Evolutionary conservation across 2,888 invertebrate species (phyloP).

Genomic region (Melanotus villosus): DNA sequence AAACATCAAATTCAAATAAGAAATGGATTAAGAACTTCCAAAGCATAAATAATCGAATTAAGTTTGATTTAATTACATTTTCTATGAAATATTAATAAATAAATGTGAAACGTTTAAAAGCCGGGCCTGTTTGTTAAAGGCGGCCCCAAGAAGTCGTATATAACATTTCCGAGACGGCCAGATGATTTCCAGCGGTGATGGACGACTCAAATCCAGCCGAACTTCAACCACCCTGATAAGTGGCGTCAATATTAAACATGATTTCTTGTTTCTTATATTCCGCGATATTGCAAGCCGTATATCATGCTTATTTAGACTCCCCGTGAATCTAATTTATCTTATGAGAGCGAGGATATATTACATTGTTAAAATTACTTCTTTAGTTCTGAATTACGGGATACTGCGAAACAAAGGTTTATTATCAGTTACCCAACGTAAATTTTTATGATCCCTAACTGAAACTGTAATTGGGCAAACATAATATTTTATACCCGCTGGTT

Average conservation of each 20-base stretch:
- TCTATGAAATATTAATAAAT: too few relatives aligned
- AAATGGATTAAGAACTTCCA: too few relatives aligned
- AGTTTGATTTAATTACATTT: too few relatives aligned
- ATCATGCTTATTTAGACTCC: conserved; percentile 64
- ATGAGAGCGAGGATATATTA: conserved; percentile 47
- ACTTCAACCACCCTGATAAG: conserved; percentile 61
- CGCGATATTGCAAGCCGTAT: conserved; percentile 64
- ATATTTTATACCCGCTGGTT: background rate
- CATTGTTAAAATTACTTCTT: conserved; percentile 48
- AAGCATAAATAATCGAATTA: too few relatives aligned
- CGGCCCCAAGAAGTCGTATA: conserved; percentile 61
- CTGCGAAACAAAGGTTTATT: conserved; percentile 35
- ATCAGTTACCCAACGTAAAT: conserved; percentile 24
- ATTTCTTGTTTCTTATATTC: conserved; percentile 67
- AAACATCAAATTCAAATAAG: too few relatives aligned
- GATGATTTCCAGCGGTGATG: conserved; percentile 67
- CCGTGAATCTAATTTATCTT: conserved; percentile 60
- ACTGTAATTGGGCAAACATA: background rate
- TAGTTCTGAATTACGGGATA: conserved; percentile 42
- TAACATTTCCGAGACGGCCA: conserved; percentile 65
- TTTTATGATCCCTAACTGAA: conserved; percentile 6
- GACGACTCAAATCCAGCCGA: conserved; percentile 67
- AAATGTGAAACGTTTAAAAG: conserved; percentile 10
- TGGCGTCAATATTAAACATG: conserved; percentile 67
- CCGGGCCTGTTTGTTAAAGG: conserved; percentile 51